phyloP scores from a whole-genome alignment of 53 echinoderm and acorn worm species.

The Actinopyga echinites region DNA sequence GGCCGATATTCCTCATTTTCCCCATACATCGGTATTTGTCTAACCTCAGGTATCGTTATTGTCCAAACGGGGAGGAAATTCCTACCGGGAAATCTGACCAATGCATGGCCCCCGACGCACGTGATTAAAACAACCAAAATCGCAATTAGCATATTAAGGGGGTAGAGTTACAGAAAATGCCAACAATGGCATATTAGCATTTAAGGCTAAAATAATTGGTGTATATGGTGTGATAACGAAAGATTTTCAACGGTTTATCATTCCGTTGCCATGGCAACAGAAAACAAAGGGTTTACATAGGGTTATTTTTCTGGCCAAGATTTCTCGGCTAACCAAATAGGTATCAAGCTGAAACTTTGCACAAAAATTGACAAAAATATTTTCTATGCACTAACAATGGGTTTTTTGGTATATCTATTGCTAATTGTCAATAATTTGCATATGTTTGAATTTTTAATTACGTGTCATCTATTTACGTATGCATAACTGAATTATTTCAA shows the following conservation, averaged over 20 bases:
- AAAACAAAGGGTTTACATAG: neutral
- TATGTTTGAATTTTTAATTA: conserved; percentile 4
- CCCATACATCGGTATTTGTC: too few species aligned
- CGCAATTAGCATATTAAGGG: too few species aligned
- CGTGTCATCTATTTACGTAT: neutral
- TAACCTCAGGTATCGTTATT: too few species aligned
- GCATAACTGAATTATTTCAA: neutral
- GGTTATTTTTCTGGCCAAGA: neutral
- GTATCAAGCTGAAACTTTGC: neutral
- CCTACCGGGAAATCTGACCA: too few species aligned
- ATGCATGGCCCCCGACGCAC: too few species aligned
- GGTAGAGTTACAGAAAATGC: conserved; percentile 7
- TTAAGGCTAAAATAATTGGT: neutral
- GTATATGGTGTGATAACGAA: neutral
- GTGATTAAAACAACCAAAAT: too few species aligned
- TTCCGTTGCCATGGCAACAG: conserved; percentile 4
- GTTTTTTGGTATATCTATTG: neutral
- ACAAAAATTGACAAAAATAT: neutral
- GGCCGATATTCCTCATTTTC: too few species aligned
- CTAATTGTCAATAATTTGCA: neutral
- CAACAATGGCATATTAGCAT: neutral
- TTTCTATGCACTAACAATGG: neutral
- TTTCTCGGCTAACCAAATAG: neutral
- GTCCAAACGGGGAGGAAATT: too few species aligned
- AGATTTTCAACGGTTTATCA: neutral